Evolutionary conservation across 2,113 vertebrate species (phyloP).

Genomic region (Tautogolabrus adspersus): DNA sequence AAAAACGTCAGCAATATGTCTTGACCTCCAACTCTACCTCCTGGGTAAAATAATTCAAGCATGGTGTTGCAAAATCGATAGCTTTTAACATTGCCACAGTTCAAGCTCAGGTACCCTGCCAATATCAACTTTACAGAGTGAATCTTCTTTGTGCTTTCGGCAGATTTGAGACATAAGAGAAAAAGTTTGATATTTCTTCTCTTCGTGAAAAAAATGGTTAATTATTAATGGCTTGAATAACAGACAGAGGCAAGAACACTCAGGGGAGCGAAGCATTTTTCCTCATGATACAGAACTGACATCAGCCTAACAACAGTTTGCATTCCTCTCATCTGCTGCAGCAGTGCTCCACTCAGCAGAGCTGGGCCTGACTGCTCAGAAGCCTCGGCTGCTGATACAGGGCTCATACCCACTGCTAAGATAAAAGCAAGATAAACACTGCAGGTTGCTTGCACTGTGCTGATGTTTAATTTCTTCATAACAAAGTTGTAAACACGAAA

Average conservation of each 20-base stretch:
- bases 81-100: constrained; percentile 65
- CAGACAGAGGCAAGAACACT: constrained; percentile 52
- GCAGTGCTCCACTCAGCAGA: constrained; percentile 24
- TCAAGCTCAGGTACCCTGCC: constrained; percentile 34
- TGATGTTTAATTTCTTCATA: constrained; percentile 1
- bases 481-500: background rate
- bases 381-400: constrained; percentile 1
- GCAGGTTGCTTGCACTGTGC: background rate
- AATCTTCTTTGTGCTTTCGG: constrained; percentile 46
- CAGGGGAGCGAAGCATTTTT: constrained; percentile 42
- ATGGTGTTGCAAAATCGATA: constrained; percentile 68
- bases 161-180: constrained; percentile 14
- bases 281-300: constrained; percentile 38
- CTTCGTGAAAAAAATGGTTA: constrained; percentile 44
- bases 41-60: constrained; percentile 52
- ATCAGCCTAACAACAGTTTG: constrained; percentile 48
- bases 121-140: constrained; percentile 23
- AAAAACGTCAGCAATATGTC: constrained; percentile 20
- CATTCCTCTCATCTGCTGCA: constrained; percentile 36
- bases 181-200: constrained; percentile 39
- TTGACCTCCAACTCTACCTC: constrained; percentile 36
- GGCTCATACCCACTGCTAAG: background rate
- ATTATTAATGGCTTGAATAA: constrained; percentile 71
- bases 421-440: background rate
- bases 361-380: constrained; percentile 16